Percentiles rank a stretch among this genome's conserved stretches.
Evolutionary conservation across 2,888 invertebrate genomes (phyloP).

Genomic region (Dolichopus griseipennis): DNA sequence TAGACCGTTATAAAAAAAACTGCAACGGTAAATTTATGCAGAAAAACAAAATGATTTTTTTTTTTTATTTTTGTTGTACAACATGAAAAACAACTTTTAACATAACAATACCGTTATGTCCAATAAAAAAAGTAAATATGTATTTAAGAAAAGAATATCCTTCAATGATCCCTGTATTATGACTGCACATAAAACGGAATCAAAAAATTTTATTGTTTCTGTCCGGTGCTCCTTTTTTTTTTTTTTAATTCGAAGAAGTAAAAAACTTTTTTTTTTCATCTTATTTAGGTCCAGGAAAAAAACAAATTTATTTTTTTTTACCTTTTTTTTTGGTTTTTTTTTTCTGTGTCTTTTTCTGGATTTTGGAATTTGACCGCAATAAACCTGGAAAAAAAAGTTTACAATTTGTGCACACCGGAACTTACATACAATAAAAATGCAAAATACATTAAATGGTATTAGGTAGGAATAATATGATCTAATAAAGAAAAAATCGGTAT

Average conservation of each 20-base stretch:
- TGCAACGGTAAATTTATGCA: neutral
- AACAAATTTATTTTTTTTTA: too few species aligned
- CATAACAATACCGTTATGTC: neutral
- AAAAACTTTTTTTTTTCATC: too few species aligned
- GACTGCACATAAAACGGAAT: neutral
- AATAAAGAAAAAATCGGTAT: too few species aligned
- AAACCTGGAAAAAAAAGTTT: neutral
- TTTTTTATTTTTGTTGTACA: neutral
- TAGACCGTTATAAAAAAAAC: too few species aligned
- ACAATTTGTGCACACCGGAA: neutral
- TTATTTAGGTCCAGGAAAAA: too few species aligned
- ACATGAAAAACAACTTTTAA: neutral
- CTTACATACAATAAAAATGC: neutral
- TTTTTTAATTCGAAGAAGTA: too few species aligned
- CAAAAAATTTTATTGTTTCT: neutral
- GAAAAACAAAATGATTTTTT: neutral
- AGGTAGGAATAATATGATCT: neutral
- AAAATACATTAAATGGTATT: neutral
- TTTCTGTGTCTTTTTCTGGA: too few species aligned
- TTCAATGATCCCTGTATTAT: conserved; percentile 1
- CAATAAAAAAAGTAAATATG: neutral
- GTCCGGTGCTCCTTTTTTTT: too few species aligned
- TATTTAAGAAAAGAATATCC: neutral
- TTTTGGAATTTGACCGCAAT: neutral
- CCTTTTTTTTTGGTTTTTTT: too few species aligned